phyloP scores from a whole-genome alignment of 2,797 vertebrate species.

The Danio choprae region DNA sequence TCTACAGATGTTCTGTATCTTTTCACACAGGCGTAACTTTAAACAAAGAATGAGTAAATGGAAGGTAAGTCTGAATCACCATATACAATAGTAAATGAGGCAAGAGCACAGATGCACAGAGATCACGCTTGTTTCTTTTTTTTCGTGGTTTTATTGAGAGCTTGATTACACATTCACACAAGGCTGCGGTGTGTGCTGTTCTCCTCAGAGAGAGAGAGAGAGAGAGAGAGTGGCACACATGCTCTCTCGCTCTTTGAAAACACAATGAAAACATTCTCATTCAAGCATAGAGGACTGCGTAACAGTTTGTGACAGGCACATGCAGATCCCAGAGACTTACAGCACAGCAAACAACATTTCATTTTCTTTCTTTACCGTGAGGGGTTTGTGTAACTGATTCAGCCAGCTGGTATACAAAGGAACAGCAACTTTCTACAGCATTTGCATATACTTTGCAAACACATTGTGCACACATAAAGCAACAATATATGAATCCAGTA shows the following conservation, averaged over 20 bases:
- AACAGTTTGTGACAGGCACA: conserved; percentile 45
- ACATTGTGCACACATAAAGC: conserved; percentile 13
- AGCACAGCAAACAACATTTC: conserved; percentile 16
- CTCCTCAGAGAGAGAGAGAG: conserved; percentile 53
- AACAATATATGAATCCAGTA: conserved; percentile 56
- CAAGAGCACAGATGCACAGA: conserved; percentile 27
- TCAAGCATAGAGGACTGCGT: conserved; percentile 34
- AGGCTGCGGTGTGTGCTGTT: conserved; percentile 61
- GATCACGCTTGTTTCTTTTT: conserved; percentile 44
- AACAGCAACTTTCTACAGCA: conserved; percentile 53
- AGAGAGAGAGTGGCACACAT: conserved; percentile 51
- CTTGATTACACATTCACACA: conserved; percentile 65
- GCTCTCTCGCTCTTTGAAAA: conserved; percentile 22
- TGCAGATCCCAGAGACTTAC: conserved; percentile 15
- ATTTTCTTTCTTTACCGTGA: conserved; percentile 7
- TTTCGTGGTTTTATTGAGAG: conserved; percentile 73
- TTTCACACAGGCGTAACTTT: conserved; percentile 12
- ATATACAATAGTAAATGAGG: neutral
- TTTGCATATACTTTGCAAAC: conserved; percentile 43
- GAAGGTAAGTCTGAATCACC: conserved; percentile 17
- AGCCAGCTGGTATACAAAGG: neutral
- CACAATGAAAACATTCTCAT: conserved; percentile 47
- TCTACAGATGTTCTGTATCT: conserved; percentile 28
- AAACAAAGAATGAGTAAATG: conserved; percentile 18
- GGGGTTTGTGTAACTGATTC: conserved; percentile 35